These are phyloP conservation scores for Epinotia ramella DNA, from an alignment of 2,888 invertebrate genomes.

Conservation along the genomic window DNA sequence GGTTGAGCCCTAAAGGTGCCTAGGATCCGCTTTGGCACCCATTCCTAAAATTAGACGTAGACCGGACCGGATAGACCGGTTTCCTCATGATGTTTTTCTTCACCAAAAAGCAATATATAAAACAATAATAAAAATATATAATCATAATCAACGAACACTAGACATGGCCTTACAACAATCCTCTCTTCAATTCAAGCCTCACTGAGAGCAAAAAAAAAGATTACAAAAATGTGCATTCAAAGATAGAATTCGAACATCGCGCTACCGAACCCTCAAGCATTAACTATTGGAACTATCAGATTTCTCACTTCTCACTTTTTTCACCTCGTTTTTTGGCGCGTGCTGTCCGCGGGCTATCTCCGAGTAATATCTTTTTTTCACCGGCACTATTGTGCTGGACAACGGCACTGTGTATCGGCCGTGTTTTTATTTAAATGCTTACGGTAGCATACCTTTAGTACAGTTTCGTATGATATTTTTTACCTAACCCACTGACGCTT, in stretches of 20 bases:
- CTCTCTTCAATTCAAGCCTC: background rate
- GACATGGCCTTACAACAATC: background rate
- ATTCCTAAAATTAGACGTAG: too few species aligned
- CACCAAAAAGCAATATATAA: too few species aligned
- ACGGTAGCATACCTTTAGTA: constrained; percentile 33
- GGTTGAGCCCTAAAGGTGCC: too few species aligned
- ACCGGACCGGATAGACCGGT: too few species aligned
- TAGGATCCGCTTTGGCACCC: too few species aligned
- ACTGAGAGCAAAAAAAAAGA: background rate
- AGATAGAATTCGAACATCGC: background rate
- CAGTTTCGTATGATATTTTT: background rate
- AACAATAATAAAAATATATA: too few species aligned
- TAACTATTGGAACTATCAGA: constrained; percentile 20
- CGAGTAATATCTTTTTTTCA: constrained; percentile 62
- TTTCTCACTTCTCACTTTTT: constrained; percentile 59
- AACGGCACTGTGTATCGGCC: constrained; percentile 33
- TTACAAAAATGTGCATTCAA: background rate
- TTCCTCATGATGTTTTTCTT: too few species aligned
- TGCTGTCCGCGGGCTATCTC: constrained; percentile 59
- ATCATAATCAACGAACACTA: too few species aligned
- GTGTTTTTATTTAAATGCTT: constrained; percentile 36
- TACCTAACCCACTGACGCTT: too few species aligned
- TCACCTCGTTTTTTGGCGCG: constrained; percentile 69
- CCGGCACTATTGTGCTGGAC: constrained; percentile 45
- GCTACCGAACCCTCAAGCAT: constrained; percentile 30